Evolutionary conservation across 2,113 vertebrate species (phyloP).

Genomic region (Callaeas wilsoni): DNA sequence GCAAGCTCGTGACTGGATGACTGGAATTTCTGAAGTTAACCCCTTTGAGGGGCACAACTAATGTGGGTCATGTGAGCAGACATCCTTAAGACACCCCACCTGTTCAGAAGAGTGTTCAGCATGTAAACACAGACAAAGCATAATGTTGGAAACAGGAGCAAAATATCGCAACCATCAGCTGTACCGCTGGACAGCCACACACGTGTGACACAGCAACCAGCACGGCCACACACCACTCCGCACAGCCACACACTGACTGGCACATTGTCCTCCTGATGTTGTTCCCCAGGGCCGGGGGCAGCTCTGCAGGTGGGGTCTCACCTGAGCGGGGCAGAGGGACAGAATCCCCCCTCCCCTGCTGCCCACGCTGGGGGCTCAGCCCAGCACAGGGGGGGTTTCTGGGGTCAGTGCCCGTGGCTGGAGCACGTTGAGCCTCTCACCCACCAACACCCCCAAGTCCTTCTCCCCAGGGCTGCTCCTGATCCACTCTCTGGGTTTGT

Average conservation of each 20-base stretch:
- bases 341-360: not conserved
- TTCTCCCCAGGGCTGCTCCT: not conserved
- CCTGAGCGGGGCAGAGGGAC: not conserved
- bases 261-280: accelerated
- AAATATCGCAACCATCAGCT: not conserved
- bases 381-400: not conserved
- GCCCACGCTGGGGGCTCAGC: not conserved
- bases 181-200: not conserved
- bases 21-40: not conserved
- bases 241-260: not conserved
- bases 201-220: not conserved
- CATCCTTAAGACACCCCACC: not conserved
- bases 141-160: not conserved
- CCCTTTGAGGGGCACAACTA: not conserved
- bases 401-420: not conserved
- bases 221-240: not conserved
- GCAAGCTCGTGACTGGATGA: not conserved
- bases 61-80: not conserved
- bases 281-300: not conserved
- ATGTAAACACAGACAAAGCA: not conserved
- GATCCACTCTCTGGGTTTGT: not conserved
- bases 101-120: not conserved
- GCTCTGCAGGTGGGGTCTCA: not conserved
- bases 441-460: not conserved
- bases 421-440: not conserved